Evolutionary conservation across 2,888 invertebrate species (phyloP).

Genomic region (Tromatobia lineatoria): DNA sequence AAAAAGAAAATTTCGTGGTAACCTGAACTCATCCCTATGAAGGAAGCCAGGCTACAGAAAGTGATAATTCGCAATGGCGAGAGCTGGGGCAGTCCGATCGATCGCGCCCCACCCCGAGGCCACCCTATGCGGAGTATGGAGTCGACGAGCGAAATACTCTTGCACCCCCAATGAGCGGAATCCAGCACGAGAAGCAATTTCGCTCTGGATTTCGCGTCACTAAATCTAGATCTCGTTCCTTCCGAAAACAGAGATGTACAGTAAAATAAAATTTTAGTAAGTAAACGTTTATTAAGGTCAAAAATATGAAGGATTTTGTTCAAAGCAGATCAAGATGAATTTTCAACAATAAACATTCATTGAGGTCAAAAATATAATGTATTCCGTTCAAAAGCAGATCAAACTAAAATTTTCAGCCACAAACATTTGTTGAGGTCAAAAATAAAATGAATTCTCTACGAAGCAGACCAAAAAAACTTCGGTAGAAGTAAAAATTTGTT

Average conservation of each 20-base stretch:
- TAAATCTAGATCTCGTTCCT: constrained; percentile 57
- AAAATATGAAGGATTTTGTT: too few relatives aligned
- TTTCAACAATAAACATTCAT: too few relatives aligned
- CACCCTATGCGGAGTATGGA: constrained; percentile 52
- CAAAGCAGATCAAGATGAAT: too few relatives aligned
- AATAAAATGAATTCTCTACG: too few relatives aligned
- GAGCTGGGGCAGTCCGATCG: constrained; percentile 70
- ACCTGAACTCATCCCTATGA: constrained; percentile 62
- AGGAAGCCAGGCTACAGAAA: constrained; percentile 59
- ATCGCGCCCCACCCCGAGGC: constrained; percentile 70
- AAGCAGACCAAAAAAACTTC: too few relatives aligned
- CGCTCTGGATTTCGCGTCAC: constrained; percentile 61
- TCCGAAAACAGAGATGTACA: constrained; percentile 29
- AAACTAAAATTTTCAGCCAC: too few relatives aligned
- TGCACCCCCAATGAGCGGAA: constrained; percentile 59
- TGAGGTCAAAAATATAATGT: too few relatives aligned
- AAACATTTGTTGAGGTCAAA: too few relatives aligned
- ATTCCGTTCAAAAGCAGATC: too few relatives aligned
- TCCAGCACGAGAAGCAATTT: constrained; percentile 60
- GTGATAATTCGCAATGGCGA: constrained; percentile 71
- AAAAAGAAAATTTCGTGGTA: constrained; percentile 46
- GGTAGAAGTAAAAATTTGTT: too few relatives aligned
- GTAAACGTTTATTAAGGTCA: constrained; percentile 27
- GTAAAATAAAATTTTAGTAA: constrained; percentile 51
- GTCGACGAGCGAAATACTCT: constrained; percentile 60